Evolutionary conservation across 2,888 invertebrate genomes (phyloP), one percentile per base, ranked within the genome.

Genomic region (Scaptomyza flava): DNA sequence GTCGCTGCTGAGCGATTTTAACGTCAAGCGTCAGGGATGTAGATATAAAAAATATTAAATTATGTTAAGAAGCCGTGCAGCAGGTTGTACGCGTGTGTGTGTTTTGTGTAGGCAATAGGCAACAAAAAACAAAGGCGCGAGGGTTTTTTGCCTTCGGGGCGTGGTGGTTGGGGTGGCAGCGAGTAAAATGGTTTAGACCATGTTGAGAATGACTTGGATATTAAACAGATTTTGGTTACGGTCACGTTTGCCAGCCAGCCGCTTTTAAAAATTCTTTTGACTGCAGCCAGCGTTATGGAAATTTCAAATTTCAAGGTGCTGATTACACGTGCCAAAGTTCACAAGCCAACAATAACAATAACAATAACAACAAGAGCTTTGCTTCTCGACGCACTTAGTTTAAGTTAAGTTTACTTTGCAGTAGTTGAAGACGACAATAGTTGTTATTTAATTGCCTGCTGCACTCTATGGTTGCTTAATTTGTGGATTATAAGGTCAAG

Each of bases 1-100:
- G 66, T 60, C 59, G 68, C 81, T 74, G 85, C 59, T 79, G 30
- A 47, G 68, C 68, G 79, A 68, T 85, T 87, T 81, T 87, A 85
- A 85, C 80, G 85, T 81, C 79, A 84, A 78, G 79, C 66, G 81
- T 63, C 57, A 48, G 75, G 75, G 62, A 61, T 48, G 65, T 31
- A 62, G 62, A 81, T 65, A 77, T 80, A 80, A 81, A 83, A 70
- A 80, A 77, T 4, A 23, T 4, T 23, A 23, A 23, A 23, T 23
- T 84, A 69, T 62, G 50, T 46, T 68, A 65, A 53, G 64, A 68
- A 54, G 61, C 59, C 65, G 42, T 31, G 31, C 50, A 81, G 61
- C 60, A 41, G 50, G 53, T 46, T n/a, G 36, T 31, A 23, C 57
- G 17, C 33, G 54, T 47, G 47, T 45, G 41, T 50, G 73, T 65